Evolutionary conservation across 2,113 vertebrate species (phyloP).

Genomic region (Cavia aperea): DNA sequence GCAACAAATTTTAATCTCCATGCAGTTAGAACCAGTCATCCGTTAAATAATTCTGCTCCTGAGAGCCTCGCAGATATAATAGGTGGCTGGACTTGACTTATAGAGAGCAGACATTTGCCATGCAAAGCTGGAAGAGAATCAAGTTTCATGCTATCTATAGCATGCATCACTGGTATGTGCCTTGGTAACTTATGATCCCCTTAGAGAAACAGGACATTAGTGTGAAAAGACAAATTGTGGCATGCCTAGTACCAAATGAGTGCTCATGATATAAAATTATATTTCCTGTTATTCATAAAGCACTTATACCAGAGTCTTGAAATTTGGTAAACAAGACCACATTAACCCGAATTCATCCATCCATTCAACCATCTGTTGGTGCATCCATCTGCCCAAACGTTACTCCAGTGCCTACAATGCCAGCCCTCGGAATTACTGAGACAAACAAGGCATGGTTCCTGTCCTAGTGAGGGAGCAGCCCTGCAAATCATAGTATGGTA

Average conservation of each 20-base stretch:
- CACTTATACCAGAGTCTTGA: conserved; percentile 15
- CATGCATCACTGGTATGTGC: neutral
- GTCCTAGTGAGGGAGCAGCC: neutral
- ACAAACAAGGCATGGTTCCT: neutral
- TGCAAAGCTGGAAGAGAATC: neutral
- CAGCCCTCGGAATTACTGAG: conserved; percentile 5
- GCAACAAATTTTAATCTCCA: conserved; percentile 38
- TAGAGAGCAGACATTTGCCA: neutral
- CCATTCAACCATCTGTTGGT: conserved; percentile 60
- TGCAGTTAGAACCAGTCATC: neutral
- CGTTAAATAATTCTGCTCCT: conserved; percentile 19
- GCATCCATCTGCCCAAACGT: conserved; percentile 49
- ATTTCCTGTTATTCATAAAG: conserved; percentile 21
- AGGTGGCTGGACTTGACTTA: neutral
- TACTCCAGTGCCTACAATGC: neutral
- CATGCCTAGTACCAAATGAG: neutral
- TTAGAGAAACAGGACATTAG: neutral
- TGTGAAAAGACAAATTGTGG: neutral
- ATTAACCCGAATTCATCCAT: conserved; percentile 52
- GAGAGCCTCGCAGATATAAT: neutral
- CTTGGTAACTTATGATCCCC: neutral
- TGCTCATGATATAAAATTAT: neutral
- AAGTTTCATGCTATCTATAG: neutral
- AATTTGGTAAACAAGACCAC: conserved; percentile 50
- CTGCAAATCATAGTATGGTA: neutral